phyloP scores from a whole-genome alignment of 2,113 vertebrate species.

The Hypomesus transpacificus region DNA sequence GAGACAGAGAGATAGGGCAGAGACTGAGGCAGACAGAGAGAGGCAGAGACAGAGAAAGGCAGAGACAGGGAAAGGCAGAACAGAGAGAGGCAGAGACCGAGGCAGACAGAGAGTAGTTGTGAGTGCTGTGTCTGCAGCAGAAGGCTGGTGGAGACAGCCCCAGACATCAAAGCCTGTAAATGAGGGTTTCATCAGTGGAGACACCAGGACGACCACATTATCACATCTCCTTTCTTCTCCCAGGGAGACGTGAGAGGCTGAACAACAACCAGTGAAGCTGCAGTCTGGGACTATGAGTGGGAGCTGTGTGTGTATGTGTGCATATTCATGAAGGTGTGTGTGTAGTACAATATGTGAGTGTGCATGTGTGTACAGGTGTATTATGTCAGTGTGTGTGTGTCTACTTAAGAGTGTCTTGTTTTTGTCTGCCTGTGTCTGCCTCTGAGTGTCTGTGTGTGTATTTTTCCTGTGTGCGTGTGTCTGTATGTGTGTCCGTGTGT shows the following conservation, averaged over 20 bases:
- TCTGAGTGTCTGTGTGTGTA: constrained; percentile 9
- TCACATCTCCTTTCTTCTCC: too few species aligned
- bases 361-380: neutral
- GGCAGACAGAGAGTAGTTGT: neutral
- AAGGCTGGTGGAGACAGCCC: neutral
- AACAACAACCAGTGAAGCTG: too few species aligned
- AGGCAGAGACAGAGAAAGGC: neutral
- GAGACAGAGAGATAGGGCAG: neutral
- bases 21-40: neutral
- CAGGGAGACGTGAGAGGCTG: too few species aligned
- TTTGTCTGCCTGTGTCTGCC: neutral
- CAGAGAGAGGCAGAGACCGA: neutral
- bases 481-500: neutral
- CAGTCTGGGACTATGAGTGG: neutral
- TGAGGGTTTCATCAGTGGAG: too few species aligned
- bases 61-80: neutral
- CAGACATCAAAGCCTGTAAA: neutral
- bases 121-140: too few species aligned
- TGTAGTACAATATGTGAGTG: neutral
- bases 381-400: constrained; percentile 6
- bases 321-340: neutral
- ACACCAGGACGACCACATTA: too few species aligned
- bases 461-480: constrained; percentile 4
- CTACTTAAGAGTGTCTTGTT: neutral
- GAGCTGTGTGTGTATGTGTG: constrained; percentile 1